Base-by-base conservation (phyloP, 2,797 vertebrate species). In the Borostomias antarcticus region DNA sequence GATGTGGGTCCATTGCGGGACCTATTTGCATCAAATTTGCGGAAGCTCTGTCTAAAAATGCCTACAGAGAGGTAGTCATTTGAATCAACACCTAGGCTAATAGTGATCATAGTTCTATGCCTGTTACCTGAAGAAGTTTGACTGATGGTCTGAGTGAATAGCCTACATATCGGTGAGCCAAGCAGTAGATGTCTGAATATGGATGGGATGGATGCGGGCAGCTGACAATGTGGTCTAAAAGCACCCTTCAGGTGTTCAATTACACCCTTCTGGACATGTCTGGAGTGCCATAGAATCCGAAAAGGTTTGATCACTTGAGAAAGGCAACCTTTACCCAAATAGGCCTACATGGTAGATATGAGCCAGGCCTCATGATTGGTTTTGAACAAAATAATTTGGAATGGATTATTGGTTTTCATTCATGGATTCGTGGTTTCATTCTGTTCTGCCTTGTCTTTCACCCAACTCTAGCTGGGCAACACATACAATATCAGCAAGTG, bases 171-270 rank as follows among this genome's bases (percentile, higher is more conserved):
- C 69, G 11, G 33, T 48, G 13, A 69, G 57, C 40, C 73, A 63
- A 64, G 57, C 73, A 75, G 77, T 73, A 76, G 68, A 45, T 85
- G 83, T 82, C 85, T 87, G 86, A 86, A 88, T 80, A 86, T 75
- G 64, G 47, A 59, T 0, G 15, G 47, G 28, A 85, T 75, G 66
- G 43, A 58, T 0, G 15, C 35, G 28, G 10, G 61, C n/a, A n/a
- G n/a, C 37, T 73, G 61, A 65, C 58, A 57, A 62, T 40, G 56
- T 63, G 21, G 28, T 48, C 35, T 50, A 53, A 61, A 33, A 19
- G 21, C 60, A 21, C 23, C 47, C 60, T 25, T 37, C 10, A 21
- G 7, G 78, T 72, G 73, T 84, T 73, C 21, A 10, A 35, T 84
- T 80, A 80, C 72, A 83, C 61, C 58, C 13, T 13, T 0, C 21